phyloP scores from a whole-genome alignment of 2,113 vertebrate species.

The Coreoperca whiteheadi region DNA sequence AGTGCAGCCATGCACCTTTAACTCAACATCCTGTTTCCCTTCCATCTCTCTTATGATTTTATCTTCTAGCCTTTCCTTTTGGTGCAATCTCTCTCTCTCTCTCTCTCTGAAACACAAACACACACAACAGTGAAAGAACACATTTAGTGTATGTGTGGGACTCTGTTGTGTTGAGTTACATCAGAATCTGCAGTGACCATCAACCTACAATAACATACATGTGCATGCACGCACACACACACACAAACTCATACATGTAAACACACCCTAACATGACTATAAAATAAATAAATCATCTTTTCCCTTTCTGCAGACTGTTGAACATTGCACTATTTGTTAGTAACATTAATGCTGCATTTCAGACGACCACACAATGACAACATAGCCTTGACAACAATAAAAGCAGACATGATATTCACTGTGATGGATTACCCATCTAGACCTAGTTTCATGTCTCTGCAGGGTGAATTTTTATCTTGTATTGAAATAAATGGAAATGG shows the following conservation, averaged over 20 bases:
- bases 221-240: not conserved
- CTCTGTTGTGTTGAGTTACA: conserved; percentile 53
- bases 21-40: not conserved
- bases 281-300: not conserved
- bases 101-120: not conserved
- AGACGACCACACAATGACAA: conserved; percentile 21
- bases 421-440: conserved; percentile 45
- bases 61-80: not conserved
- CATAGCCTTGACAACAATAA: conserved; percentile 24
- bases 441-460: conserved; percentile 20
- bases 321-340: not conserved
- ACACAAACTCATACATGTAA: not conserved
- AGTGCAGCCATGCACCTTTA: not conserved
- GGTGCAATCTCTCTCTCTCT: not conserved
- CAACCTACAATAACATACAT: not conserved
- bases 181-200: conserved; percentile 52
- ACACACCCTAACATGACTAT: too few relatives aligned
- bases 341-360: not conserved
- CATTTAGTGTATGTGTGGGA: conserved; percentile 17
- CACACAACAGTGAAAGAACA: conserved; percentile 7
- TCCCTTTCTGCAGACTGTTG: not conserved
- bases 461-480: conserved; percentile 27
- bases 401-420: conserved; percentile 23
- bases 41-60: not conserved
- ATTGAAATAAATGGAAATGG: conserved; percentile 37